Evolutionary conservation across 1,140 invertebrate species (phyloP).

Genomic region (Drosophila bifasciata): DNA sequence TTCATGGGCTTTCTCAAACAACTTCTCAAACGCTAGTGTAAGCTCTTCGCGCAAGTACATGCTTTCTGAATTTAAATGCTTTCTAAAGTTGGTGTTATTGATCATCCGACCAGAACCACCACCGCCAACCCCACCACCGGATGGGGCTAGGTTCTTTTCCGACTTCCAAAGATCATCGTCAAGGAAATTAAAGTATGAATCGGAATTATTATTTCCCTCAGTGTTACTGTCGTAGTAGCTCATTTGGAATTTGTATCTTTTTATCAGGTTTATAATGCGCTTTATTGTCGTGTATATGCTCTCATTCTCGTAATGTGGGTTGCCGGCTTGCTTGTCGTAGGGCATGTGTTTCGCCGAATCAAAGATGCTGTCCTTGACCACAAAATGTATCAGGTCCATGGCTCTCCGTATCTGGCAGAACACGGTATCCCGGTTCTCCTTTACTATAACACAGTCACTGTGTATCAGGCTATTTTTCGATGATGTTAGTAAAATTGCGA

Average conservation of each 20-base stretch:
- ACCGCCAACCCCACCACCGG: constrained; percentile 21
- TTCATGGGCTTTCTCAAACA: constrained; percentile 98
- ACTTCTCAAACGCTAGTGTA: constrained; percentile 92
- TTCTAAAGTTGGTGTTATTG: constrained; percentile 67
- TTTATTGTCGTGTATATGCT: constrained; percentile 92
- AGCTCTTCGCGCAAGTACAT: constrained; percentile 88
- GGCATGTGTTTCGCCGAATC: constrained; percentile 83
- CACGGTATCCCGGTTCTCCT: constrained; percentile 98
- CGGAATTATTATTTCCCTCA: constrained; percentile 63
- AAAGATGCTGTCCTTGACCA: constrained; percentile 96
- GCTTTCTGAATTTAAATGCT: constrained; percentile 70
- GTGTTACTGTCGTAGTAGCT: constrained; percentile 67
- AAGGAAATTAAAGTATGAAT: constrained; percentile 61
- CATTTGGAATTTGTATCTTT: constrained; percentile 85
- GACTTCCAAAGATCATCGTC: constrained; percentile 71
- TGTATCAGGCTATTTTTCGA: constrained; percentile 98
- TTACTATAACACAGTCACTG: constrained; percentile 95
- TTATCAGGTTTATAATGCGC: constrained; percentile 93
- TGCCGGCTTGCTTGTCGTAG: constrained; percentile 81
- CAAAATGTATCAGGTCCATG: constrained; percentile 98
- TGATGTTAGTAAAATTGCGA: constrained; percentile 98
- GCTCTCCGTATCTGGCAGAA: constrained; percentile 98
- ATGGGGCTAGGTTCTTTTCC: constrained; percentile 58
- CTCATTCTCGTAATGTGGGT: constrained; percentile 82
- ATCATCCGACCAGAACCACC: constrained; percentile 47